Base-by-base conservation (phyloP, 2,113 vertebrate genomes). In the Hyaena hyaena region DNA sequence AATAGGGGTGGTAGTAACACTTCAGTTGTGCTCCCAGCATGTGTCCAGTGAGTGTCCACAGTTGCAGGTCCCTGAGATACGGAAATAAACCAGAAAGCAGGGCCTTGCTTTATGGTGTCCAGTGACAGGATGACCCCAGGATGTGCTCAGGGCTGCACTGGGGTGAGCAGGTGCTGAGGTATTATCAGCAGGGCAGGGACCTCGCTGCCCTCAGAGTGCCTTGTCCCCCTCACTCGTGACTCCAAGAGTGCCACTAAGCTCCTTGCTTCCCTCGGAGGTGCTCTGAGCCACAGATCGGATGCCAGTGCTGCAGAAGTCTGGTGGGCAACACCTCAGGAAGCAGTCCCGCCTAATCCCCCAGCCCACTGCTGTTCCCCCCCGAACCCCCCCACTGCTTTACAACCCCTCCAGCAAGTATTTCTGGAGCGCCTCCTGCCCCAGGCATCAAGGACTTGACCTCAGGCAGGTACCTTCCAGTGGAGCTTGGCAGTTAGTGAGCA, bases 331-430 rank as follows among this genome's bases (percentile, higher is more conserved):
- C 58, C 45, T 43, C 11, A 2, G 58, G 43, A 55, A 23, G 50
- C 81, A 1, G 0, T 5, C n/a, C 68, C 1, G 0, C 10, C 19
- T 23, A 53, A 43, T 55, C 53, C 12, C 31, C 50, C 5, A 17
- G 5, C 35, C 74, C 4, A 71, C 43, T 77, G 50, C 24, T 5
- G 17, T 31, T 48, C 53, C 4, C 53, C 53, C 53, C 53, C 15
- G 55, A 39, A 39, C 39, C 17, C 21, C 58, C 19, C 58, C 31
- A 4, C 63, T 26, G 35, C 71, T 61, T 33, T 35, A 35, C 43
- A 63, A 50, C n/a, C 48, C 65, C 74, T 68, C 2, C 14, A 63
- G 4, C 50, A 55, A 2, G 10, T 50, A 17, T 17, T 58, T 21
- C 10, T 3, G 28, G 76, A 48, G 61, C 1, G 0, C 7, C 5